Base-by-base conservation (phyloP, 1,140 invertebrate genomes). In the Drosophila miranda region DNA sequence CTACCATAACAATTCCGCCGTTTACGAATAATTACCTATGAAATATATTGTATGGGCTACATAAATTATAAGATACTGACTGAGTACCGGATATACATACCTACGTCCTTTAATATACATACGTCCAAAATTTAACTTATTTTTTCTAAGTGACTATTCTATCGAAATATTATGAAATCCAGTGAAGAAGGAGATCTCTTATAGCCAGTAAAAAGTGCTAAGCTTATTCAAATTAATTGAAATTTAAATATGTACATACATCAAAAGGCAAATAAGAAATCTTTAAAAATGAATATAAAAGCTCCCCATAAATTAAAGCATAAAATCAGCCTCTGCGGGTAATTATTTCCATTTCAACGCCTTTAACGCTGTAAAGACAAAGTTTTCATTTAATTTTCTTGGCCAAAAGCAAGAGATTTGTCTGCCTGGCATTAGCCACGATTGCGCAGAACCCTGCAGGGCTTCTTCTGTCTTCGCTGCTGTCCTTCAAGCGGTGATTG, bases 321-420 rank as follows among this genome's bases (percentile, higher is more conserved):
- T 51, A 41, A 78, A 75, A 82, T 45, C 71, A 60, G 71, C 56
- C 49, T 86, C 82, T 87, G 81, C 69, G 71, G 64, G 68, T 81
- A 87, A 87, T 86, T 86, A 86, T 81, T 87, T 86, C 82, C 77
- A 78, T 68, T 59, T 59, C 73, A 77, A 70, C 81, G 82, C 82
- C 69, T 72, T 60, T 66, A 57, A 46, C 46, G 50, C 23, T 26
- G 56, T 60, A 45, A 28, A 53, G 34, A 41, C 46, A 80, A 80
- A 81, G 30, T 70, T 77, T 77, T 62, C 52, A 26, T 54, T 74
- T 64, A 38, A 34, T 54, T 61, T 68, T 72, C 51, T 62, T 53
- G 58, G 51, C 50, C 48, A 28, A 34, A 38, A 16, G 48, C 46
- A 55, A 62, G 75, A 73, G 59, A 84, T 76, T 84, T 79, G 59